phyloP scores from a whole-genome alignment of 2,113 vertebrate species.

The Megatriorchis doriae region DNA sequence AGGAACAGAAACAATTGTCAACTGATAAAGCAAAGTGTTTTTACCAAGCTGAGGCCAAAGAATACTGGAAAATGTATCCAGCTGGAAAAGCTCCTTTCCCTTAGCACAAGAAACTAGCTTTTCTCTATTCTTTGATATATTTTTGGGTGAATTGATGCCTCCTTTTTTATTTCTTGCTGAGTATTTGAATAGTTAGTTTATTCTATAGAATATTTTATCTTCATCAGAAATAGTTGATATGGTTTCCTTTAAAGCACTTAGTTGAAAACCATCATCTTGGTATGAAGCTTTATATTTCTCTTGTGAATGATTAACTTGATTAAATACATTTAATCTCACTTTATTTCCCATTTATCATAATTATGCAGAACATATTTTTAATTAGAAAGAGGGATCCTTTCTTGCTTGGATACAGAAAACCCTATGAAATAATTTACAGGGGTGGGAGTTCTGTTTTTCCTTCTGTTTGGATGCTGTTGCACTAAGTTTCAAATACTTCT shows the following conservation, averaged over 20 bases:
- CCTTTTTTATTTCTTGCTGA: not conserved
- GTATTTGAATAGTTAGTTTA: not conserved
- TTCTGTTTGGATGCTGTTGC: not conserved
- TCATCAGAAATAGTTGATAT: not conserved
- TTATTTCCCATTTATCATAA: slow-evolving; percentile 32
- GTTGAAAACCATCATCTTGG: not conserved
- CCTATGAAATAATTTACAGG: not conserved
- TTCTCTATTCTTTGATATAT: not conserved
- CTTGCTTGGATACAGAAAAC: not conserved
- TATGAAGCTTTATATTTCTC: not conserved
- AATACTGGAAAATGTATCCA: not conserved
- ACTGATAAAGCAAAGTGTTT: not conserved
- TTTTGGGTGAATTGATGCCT: not conserved
- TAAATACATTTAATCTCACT: slow-evolving; percentile 22
- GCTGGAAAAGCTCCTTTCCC: not conserved
- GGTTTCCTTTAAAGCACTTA: not conserved
- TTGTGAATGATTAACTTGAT: slow-evolving; percentile 22
- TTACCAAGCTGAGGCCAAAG: not conserved
- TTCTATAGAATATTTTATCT: not conserved
- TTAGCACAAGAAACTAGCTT: not conserved
- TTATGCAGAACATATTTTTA: slow-evolving; percentile 25
- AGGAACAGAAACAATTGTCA: not conserved
- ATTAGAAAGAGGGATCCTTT: not conserved
- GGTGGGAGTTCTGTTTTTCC: not conserved
- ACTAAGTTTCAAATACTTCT: not conserved